Percentiles rank a stretch among this genome's conserved stretches.
phyloP scores from a whole-genome alignment of 2,797 vertebrate species.

The Fistularia commersonii region DNA sequence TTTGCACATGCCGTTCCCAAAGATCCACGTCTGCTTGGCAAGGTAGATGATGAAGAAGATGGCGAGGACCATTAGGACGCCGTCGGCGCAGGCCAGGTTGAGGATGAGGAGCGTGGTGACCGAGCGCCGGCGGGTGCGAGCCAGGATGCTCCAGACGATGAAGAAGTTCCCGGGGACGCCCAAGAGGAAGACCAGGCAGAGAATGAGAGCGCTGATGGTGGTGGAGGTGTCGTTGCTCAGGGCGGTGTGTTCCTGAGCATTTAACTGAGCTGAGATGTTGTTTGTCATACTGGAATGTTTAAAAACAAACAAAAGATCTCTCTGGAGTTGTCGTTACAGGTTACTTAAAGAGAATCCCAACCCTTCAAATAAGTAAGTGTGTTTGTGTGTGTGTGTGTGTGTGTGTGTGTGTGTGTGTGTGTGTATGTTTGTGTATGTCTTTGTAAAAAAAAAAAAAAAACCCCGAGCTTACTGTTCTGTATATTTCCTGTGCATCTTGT shows the following conservation, averaged over 20 bases:
- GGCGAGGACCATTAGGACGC: conserved; percentile 79
- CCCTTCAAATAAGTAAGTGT: too few relatives aligned
- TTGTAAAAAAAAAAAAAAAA: too few relatives aligned
- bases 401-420: too few relatives aligned
- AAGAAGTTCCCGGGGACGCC: conserved; percentile 88
- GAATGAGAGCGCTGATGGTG: conserved; percentile 74
- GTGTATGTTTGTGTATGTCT: too few relatives aligned
- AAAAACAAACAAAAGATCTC: too few relatives aligned
- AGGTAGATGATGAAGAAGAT: conserved; percentile 84
- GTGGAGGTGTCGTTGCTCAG: conserved; percentile 68
- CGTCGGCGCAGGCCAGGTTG: conserved; percentile 84
- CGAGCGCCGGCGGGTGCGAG: conserved; percentile 70
- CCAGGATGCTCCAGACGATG: conserved; percentile 85
- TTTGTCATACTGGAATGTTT: too few relatives aligned
- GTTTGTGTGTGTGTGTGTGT: too few relatives aligned
- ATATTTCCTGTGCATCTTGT: too few relatives aligned
- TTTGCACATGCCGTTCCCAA: conserved; percentile 79
- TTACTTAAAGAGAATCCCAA: too few relatives aligned
- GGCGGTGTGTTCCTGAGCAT: not conserved
- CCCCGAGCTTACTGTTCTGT: too few relatives aligned
- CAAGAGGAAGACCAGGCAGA: conserved; percentile 79
- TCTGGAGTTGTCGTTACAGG: too few relatives aligned
- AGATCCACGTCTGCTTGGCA: conserved; percentile 75
- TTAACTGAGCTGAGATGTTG: too few relatives aligned
- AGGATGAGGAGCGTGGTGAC: conserved; percentile 85